Conservation (phyloP, 2,888 invertebrate species). For the Smittia sp. region DNA sequence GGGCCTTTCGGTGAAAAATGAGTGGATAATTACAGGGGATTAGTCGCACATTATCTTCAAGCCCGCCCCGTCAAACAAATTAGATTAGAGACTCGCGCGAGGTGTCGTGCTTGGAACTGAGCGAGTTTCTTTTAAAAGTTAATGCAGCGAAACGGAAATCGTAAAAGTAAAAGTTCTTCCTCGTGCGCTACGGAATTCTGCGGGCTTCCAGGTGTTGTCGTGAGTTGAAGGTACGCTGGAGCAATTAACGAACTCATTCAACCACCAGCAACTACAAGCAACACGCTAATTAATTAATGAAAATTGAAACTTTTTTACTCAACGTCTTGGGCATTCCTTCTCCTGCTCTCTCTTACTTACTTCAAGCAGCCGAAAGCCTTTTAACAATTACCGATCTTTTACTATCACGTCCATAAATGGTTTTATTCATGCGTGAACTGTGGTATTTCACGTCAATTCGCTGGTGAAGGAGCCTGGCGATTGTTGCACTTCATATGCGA, state of each 20-base stretch:
- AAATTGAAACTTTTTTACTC: not conserved
- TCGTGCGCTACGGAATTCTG: not conserved
- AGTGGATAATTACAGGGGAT: constrained; percentile 36
- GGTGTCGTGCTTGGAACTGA: not conserved
- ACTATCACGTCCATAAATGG: constrained; percentile 32
- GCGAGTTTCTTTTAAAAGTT: not conserved
- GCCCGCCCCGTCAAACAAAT: constrained; percentile 8
- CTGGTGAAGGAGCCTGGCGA: no score
- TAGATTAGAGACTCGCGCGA: constrained; percentile 15
- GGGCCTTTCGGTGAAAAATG: constrained; percentile 24
- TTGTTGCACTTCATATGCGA: no score
- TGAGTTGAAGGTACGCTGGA: not conserved
- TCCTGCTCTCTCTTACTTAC: no score
- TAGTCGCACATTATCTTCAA: constrained; percentile 20
- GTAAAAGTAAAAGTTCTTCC: constrained; percentile 38
- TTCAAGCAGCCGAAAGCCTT: not conserved
- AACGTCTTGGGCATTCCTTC: no score
- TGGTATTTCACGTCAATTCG: not conserved
- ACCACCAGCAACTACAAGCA: constrained; percentile 13
- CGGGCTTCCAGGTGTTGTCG: constrained; percentile 19
- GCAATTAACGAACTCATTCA: constrained; percentile 32
- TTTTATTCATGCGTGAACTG: constrained; percentile 26
- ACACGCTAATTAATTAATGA: constrained; percentile 26
- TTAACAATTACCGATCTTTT: constrained; percentile 26
- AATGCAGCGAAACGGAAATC: constrained; percentile 21